Base-by-base conservation (phyloP, 1,140 invertebrate species). In the Nixonia krombeini region DNA sequence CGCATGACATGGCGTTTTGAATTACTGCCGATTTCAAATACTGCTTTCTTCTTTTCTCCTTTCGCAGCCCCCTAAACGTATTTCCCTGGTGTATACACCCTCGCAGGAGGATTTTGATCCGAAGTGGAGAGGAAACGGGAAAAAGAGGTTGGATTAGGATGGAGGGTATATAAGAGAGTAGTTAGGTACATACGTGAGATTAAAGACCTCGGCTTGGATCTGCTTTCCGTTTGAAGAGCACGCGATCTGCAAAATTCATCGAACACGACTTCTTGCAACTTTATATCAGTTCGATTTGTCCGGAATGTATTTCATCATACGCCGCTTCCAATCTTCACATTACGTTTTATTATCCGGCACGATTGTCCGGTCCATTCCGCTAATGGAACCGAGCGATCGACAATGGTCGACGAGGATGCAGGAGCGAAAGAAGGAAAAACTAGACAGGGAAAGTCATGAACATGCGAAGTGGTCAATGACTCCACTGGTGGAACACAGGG, bases 51-150 rank as follows among this genome's bases (percentile, higher is more conserved):
- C 42, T 10, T 18, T 21, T 28, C 7, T 41, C 28, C 25, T 17
- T 37, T 42, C n/a, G 41, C 23, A 18, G 15, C 16, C 58, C 50
- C 21, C 42, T 62, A 53, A 53, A 18, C 44, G 44, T 52, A 62
- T 62, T 62, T 62, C 58, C 58, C 58, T 33, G 10, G 58, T 33
- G 58, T 42, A 38, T 46, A 51, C 42, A 41, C 57, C 42, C 57
- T 52, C 49, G 47, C 21, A 16, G 25, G 8, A 33, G 18, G 23
- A 33, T 23, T 35, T 16, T 18, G 31, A 49, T 35, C 16, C 28
- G 10, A 10, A 26, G 13, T 6, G 44, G 29, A 12, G 5, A 21
- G 29, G n/a, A 40, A 41, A 13, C 7, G 18, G 0, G 1, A 18
- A 25, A 33, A 38, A 17, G 41, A 23, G 12, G 17, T 28, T 5